Conservation (phyloP, 2,797 vertebrate species). For the Lagocephalus sceleratus region DNA sequence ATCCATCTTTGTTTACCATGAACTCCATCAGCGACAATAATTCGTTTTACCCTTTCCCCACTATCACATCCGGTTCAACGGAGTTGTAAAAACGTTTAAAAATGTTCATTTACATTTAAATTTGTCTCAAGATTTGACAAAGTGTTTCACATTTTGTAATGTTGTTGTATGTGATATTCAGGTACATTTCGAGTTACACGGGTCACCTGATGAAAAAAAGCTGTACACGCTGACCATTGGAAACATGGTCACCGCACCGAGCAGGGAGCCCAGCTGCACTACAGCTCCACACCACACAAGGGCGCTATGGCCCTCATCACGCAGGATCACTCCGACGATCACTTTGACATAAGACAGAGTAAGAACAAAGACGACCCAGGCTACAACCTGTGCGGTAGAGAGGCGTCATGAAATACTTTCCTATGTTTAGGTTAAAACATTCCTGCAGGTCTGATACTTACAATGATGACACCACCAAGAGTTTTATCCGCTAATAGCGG, state of each 20-base stretch:
- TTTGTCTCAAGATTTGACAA: no score
- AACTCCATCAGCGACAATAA: no score
- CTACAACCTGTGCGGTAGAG: constrained; percentile 69
- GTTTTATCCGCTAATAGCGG: constrained; percentile 69
- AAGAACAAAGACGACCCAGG: constrained; percentile 79
- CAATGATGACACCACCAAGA: constrained; percentile 72
- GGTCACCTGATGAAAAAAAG: constrained; percentile 77
- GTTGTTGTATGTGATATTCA: constrained; percentile 18
- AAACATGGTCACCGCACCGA: constrained; percentile 81
- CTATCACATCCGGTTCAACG: no score
- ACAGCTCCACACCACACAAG: constrained; percentile 85
- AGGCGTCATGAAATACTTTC: no score
- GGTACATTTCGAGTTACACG: constrained; percentile 76
- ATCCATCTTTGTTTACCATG: no score
- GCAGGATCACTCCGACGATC: constrained; percentile 80
- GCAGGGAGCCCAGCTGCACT: constrained; percentile 83
- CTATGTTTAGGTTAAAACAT: not conserved
- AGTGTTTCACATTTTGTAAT: no score
- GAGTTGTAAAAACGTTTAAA: no score
- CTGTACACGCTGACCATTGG: constrained; percentile 78
- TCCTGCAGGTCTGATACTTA: constrained; percentile 46
- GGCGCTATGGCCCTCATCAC: constrained; percentile 82
- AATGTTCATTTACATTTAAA: no score
- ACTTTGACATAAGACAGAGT: constrained; percentile 83
- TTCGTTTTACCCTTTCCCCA: no score